Evolutionary conservation across 64 coral and sea anemone species (phyloP).

Genomic region (Pocillopora verrucosa): DNA sequence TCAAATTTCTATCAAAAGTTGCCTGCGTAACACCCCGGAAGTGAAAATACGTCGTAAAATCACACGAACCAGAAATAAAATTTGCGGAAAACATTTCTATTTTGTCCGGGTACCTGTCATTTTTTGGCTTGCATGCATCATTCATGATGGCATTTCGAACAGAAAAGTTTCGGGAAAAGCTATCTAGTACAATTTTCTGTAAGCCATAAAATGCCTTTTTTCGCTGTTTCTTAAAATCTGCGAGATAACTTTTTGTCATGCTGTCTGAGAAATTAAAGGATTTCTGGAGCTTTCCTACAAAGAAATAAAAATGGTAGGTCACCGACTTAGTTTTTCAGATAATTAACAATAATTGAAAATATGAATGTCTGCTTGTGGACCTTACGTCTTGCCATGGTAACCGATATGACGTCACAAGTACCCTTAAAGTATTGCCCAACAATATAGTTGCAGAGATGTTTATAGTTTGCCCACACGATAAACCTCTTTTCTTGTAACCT

Average conservation of each 20-base stretch:
- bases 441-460: constrained; percentile 9
- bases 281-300: constrained; percentile 28
- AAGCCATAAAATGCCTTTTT: constrained; percentile 5
- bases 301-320: constrained; percentile 29
- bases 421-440: constrained; percentile 29
- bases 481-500: not conserved
- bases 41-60: constrained; percentile 33
- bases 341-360: constrained; percentile 23
- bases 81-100: constrained; percentile 9
- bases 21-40: not conserved
- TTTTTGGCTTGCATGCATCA: constrained; percentile 24
- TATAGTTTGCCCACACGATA: constrained; percentile 24
- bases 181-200: constrained; percentile 15
- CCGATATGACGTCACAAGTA: constrained; percentile 10
- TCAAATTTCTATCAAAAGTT: not conserved
- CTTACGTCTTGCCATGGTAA: constrained; percentile 10
- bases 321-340: constrained; percentile 18
- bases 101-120: constrained; percentile 19
- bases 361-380: constrained; percentile 9
- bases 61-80: not conserved
- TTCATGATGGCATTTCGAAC: constrained; percentile 7
- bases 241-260: constrained; percentile 16
- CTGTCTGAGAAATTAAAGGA: constrained; percentile 10
- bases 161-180: constrained; percentile 28
- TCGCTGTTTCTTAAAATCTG: constrained; percentile 10